phyloP scores from a whole-genome alignment of 2,113 vertebrate genomes.

The Nannospalax galili region DNA sequence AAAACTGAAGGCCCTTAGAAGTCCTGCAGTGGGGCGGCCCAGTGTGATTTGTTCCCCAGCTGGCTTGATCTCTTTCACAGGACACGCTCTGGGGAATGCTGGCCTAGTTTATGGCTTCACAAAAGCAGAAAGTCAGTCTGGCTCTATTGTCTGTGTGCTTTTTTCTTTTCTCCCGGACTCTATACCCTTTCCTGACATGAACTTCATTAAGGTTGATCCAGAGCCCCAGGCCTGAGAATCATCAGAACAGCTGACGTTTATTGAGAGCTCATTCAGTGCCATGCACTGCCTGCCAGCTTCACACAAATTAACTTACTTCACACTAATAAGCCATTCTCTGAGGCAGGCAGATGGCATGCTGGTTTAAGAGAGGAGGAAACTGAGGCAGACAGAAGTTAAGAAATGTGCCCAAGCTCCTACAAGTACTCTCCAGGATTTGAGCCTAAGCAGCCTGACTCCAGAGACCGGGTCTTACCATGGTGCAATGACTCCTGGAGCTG shows the following conservation, averaged over 20 bases:
- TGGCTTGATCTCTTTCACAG: conserved; percentile 27
- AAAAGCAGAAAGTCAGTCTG: not conserved
- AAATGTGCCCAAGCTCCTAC: not conserved
- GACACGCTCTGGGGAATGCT: conserved; percentile 31
- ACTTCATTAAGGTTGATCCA: conserved; percentile 27
- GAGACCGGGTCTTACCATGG: not conserved
- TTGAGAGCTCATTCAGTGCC: not conserved
- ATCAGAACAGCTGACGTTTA: not conserved
- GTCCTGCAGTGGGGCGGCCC: not conserved
- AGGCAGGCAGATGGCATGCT: not conserved
- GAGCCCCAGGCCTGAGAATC: conserved; percentile 25
- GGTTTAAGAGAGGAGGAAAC: conserved; percentile 37
- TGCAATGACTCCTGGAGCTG: not conserved
- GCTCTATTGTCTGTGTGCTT: conserved; percentile 31
- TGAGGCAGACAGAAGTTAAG: conserved; percentile 9
- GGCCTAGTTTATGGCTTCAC: conserved; percentile 61
- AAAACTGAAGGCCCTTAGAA: conserved; percentile 17
- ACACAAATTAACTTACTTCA: not conserved
- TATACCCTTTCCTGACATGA: conserved; percentile 10
- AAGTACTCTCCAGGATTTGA: not conserved
- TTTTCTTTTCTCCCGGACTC: conserved; percentile 36
- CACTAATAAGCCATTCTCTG: not conserved
- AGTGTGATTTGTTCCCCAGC: not conserved
- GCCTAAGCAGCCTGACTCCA: not conserved
- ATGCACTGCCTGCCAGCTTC: not conserved